These are phyloP conservation scores for Mastomys natalensis DNA, from an alignment of 2,113 vertebrate genomes.

Conservation along the genomic window DNA sequence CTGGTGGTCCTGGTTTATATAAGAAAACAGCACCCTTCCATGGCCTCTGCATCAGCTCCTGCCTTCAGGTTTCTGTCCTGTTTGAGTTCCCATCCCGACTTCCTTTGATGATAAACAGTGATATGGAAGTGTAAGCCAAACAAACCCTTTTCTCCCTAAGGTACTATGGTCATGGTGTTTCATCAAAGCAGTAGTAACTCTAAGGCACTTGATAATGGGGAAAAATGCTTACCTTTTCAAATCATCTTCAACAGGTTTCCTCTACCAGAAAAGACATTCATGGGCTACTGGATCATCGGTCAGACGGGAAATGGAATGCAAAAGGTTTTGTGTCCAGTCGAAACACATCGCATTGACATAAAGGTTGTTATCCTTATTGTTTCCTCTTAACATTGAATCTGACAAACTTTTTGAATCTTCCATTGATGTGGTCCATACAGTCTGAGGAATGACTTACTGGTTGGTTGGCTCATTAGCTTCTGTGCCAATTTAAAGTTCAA, in stretches of 20 bases:
- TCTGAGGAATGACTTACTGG: conserved; percentile 25
- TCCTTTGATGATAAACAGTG: neutral
- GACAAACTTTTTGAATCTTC: conserved; percentile 4
- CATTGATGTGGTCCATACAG: neutral
- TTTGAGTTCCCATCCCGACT: neutral
- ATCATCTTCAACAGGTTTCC: conserved; percentile 90
- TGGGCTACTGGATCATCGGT: conserved; percentile 93
- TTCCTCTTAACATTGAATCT: neutral
- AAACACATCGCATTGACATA: conserved; percentile 90
- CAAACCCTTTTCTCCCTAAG: neutral
- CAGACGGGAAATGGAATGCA: conserved; percentile 86
- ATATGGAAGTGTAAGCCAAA: neutral
- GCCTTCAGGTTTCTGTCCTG: neutral
- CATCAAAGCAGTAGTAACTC: neutral
- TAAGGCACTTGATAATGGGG: neutral
- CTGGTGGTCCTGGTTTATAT: neutral
- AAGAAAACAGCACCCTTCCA: neutral
- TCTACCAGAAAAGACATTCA: conserved; percentile 92
- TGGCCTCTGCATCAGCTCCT: neutral
- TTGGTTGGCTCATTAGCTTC: neutral
- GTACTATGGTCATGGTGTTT: neutral
- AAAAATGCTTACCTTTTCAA: conserved; percentile 70
- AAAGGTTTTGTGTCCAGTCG: conserved; percentile 93
- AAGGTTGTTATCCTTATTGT: conserved; percentile 89
- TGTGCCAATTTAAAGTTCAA: neutral